Evolutionary conservation across 2,113 vertebrate genomes (phyloP), one percentile per base, ranked within the genome.

Genomic region (Antechinus flavipes): DNA sequence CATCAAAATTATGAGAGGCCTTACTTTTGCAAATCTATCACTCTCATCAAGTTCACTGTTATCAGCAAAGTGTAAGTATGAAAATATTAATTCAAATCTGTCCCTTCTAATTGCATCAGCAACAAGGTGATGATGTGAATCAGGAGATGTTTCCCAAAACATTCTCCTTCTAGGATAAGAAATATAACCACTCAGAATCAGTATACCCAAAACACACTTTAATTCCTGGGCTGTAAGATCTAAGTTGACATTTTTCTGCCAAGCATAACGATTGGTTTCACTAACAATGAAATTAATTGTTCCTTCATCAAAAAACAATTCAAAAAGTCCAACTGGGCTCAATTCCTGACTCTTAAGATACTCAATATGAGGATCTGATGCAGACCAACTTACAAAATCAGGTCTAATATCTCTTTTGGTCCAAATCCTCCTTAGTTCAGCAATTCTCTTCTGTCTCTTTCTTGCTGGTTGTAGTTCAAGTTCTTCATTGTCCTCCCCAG

Each of bases 101-200:
- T 98, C 97, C 94, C 97, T 97, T 91, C 96, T 89, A 24, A 97
- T 96, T 19, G 95, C 96, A 89, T 95, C 96, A 10, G 96, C 97
- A 89, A 98, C 97, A 50, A 97, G 95, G 56, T 93, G 93, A 35
- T 97, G 97, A 92, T 97, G 96, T 14, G 96, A 97, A 90, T 97
- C 97, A 5, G 97, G 96, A 49, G 96, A 94, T 9, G 96, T 97
- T 92, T 98, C 97, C 97, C 96, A 97, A 94, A 97, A 98, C 96
- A 97, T 97, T 91, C 61, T 92, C 35, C 95, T 96, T 92, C 96
- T 61, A 9, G 96, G 97, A 26, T 96, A 97, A 76, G 94, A 98
- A 47, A 97, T 91, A 22, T 96, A 98, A 11, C 96, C 93, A 42
- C 96, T 97, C 91, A 97, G 92, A 89, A 97, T 97, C 91, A 97